Conservation (phyloP, 2,113 vertebrate genomes). For the Tinamus guttatus region DNA sequence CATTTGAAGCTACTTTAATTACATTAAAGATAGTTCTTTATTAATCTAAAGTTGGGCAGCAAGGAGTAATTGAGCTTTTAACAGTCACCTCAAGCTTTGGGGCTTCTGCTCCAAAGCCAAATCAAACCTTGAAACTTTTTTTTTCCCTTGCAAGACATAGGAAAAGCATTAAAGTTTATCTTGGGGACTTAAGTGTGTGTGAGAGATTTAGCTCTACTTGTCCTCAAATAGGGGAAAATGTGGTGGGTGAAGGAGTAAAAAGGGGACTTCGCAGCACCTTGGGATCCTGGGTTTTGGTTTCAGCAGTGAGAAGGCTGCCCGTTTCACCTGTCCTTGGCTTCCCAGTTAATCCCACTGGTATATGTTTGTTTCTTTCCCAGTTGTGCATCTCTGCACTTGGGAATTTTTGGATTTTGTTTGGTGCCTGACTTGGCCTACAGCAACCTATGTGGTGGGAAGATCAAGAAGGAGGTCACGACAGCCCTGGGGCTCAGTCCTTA, state of each 20-base stretch:
- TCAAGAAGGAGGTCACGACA: background rate
- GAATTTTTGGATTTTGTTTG: background rate
- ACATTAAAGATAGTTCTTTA: slow-evolving; percentile 11
- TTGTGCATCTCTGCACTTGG: background rate
- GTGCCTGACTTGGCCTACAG: background rate
- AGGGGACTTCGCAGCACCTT: background rate
- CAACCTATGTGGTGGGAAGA: background rate
- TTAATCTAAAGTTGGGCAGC: background rate
- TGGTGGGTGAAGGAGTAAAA: background rate
- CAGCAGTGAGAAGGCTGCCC: background rate
- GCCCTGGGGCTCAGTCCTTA: background rate
- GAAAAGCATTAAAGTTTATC: background rate
- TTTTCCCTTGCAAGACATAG: background rate
- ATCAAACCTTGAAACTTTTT: background rate
- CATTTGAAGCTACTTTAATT: slow-evolving; percentile 17
- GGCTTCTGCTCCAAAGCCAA: background rate
- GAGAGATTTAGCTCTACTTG: background rate
- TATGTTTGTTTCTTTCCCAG: background rate
- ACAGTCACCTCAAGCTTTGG: background rate
- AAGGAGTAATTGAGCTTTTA: background rate
- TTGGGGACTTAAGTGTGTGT: background rate
- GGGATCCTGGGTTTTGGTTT: background rate
- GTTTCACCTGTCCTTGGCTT: background rate
- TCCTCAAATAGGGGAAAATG: background rate
- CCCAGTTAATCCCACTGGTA: too few species aligned